phyloP scores from a whole-genome alignment of 1,140 invertebrate species.

The Drosophila santomea region DNA sequence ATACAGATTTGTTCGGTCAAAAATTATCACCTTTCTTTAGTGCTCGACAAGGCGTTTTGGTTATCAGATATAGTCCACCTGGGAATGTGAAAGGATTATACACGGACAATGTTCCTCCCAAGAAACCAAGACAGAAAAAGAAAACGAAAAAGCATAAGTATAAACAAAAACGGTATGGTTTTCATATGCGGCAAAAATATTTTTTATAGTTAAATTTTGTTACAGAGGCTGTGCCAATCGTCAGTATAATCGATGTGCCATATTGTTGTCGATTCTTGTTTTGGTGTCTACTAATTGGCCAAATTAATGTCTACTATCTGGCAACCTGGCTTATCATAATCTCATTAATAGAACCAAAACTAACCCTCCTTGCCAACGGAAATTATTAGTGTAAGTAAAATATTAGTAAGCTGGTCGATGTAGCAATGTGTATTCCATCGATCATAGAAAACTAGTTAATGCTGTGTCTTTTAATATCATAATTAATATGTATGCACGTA shows the following conservation, averaged over 20 bases:
- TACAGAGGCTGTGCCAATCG: neutral
- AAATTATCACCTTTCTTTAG: neutral
- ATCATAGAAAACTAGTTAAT: neutral
- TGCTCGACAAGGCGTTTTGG: neutral
- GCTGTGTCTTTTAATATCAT: neutral
- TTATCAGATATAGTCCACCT: constrained; percentile 10
- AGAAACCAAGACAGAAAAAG: neutral
- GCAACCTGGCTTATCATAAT: neutral
- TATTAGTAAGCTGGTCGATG: neutral
- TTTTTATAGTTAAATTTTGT: neutral
- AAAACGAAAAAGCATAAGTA: neutral
- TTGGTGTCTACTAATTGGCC: neutral
- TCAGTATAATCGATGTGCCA: neutral
- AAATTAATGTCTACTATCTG: neutral
- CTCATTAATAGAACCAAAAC: no score
- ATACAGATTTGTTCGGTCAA: neutral
- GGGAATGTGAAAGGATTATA: neutral
- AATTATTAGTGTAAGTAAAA: neutral
- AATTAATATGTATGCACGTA: neutral
- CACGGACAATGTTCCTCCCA: neutral
- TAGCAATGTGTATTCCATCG: neutral
- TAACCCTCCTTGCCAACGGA: neutral
- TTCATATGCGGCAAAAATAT: neutral
- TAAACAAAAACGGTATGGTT: no score
- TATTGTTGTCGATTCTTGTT: neutral